Evolutionary conservation across 2,113 vertebrate genomes (phyloP).

Genomic region (Apodemus sylvaticus): DNA sequence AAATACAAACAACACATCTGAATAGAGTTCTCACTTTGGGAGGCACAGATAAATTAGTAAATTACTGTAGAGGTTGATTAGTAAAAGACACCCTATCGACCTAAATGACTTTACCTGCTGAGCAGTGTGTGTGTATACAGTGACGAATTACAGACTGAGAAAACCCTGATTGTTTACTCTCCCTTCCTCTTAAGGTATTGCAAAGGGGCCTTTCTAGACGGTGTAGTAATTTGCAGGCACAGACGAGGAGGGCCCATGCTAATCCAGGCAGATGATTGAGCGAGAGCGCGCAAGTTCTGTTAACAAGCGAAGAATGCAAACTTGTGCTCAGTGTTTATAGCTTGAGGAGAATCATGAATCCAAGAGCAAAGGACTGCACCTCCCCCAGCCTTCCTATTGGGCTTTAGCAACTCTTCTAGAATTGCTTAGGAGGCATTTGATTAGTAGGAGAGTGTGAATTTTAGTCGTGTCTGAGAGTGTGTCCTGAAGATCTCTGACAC

Average conservation of each 20-base stretch:
- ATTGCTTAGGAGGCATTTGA: neutral
- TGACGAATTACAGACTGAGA: constrained; percentile 60
- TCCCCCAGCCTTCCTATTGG: neutral
- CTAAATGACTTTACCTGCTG: constrained; percentile 62
- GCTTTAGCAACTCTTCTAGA: constrained; percentile 26
- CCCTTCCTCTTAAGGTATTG: constrained; percentile 34
- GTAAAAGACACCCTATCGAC: constrained; percentile 59
- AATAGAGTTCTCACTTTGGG: constrained; percentile 60
- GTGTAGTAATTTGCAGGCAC: neutral
- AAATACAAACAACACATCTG: constrained; percentile 57
- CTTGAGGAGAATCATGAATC: neutral
- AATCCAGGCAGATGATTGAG: neutral
- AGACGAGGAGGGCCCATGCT: neutral
- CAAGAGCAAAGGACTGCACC: neutral
- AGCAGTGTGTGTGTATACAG: constrained; percentile 62
- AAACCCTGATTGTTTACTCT: constrained; percentile 53
- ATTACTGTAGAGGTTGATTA: constrained; percentile 74
- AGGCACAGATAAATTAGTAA: constrained; percentile 67
- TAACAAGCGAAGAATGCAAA: neutral
- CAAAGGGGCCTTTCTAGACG: constrained; percentile 38
- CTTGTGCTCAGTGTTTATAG: constrained; percentile 29
- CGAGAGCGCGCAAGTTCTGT: neutral
- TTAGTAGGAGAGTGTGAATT: neutral
- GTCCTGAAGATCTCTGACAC: neutral
- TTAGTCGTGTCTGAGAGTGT: neutral